phyloP scores from a whole-genome alignment of 2,797 vertebrate genomes.

The Enteromius fasciolatus region DNA sequence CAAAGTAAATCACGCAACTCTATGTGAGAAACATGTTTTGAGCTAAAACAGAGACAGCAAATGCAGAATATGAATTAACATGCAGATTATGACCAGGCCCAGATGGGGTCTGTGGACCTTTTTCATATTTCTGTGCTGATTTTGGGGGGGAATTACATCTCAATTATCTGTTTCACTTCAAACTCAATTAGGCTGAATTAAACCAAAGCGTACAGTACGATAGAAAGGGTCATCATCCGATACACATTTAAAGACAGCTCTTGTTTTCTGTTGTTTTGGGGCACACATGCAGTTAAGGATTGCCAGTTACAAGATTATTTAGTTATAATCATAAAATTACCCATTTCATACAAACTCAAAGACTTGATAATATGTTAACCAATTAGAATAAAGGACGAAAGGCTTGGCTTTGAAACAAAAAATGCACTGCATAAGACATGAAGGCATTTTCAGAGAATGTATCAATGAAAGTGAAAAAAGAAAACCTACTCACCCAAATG shows the following conservation, averaged over 20 bases:
- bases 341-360: background rate
- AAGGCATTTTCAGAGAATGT: background rate
- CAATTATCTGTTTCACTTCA: slow-evolving; percentile 29
- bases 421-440: background rate
- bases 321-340: background rate
- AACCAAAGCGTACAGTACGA: background rate
- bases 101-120: background rate
- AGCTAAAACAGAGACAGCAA: slow-evolving; percentile 17
- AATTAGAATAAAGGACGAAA: background rate
- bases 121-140: background rate
- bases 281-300: too few relatives aligned
- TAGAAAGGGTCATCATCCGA: background rate
- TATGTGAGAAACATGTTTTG: slow-evolving; percentile 26
- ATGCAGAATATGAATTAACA: slow-evolving; percentile 17
- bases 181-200: slow-evolving; percentile 15
- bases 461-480: too few relatives aligned
- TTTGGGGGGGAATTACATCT: background rate
- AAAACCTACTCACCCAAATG: background rate
- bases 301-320: slow-evolving; percentile 1
- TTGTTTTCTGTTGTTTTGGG: background rate
- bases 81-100: slow-evolving; percentile 2
- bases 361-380: background rate
- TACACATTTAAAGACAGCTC: background rate
- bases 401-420: background rate
- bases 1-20: slow-evolving; percentile 4